A percentile compares a stretch with the other conserved stretches of the same genome.
Evolutionary conservation across 1,140 invertebrate genomes (phyloP).

Genomic region (Procambarus clarkii): DNA sequence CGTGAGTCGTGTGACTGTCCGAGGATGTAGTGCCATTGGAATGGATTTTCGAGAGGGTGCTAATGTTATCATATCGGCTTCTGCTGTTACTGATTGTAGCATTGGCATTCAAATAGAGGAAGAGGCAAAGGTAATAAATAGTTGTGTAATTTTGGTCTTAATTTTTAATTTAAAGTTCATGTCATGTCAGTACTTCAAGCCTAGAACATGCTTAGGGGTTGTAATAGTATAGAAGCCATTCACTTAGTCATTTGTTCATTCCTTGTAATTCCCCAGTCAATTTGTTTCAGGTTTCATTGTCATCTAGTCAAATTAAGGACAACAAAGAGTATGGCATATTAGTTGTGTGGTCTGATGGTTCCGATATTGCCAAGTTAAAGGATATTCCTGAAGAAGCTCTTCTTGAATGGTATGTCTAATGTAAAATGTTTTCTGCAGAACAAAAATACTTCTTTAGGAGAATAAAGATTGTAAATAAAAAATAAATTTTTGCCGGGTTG

Average conservation of each 20-base stretch:
- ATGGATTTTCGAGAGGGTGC: background rate
- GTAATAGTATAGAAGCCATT: no score
- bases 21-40: background rate
- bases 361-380: background rate
- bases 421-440: background rate
- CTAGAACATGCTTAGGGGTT: no score
- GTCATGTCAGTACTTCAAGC: no score
- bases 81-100: background rate
- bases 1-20: background rate
- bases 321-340: background rate
- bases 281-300: constrained; percentile 3
- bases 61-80: background rate
- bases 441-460: no score
- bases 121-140: background rate
- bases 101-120: background rate
- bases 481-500: no score
- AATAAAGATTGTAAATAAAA: no score
- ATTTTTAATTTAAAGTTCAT: no score
- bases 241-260: no score
- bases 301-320: background rate
- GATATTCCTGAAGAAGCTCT: background rate
- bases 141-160: background rate
- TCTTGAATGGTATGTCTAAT: background rate
- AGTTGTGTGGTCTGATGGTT: background rate
- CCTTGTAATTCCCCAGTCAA: background rate